phyloP scores from a whole-genome alignment of 2,797 vertebrate genomes.

The Halcyon badia region DNA sequence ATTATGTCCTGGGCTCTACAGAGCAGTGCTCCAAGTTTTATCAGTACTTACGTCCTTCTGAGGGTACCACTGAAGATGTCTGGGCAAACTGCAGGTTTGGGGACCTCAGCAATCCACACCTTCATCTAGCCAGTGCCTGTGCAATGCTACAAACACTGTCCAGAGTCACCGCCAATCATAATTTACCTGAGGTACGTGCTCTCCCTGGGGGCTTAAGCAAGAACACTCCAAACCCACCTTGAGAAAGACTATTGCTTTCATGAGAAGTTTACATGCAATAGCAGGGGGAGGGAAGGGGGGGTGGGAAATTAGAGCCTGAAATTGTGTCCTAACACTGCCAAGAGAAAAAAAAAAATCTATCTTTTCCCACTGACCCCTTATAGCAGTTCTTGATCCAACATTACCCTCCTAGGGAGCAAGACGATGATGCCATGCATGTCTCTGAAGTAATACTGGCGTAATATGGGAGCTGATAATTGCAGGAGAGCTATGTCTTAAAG shows the following conservation, averaged over 20 bases:
- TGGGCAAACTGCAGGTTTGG: not conserved
- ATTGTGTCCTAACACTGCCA: not conserved
- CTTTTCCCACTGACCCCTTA: not conserved
- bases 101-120: not conserved
- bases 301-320: conserved; percentile 8
- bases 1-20: not conserved
- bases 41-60: not conserved
- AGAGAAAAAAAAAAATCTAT: not conserved
- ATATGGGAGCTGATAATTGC: not conserved
- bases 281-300: not conserved
- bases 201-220: not conserved
- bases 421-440: not conserved
- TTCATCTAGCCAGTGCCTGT: not conserved
- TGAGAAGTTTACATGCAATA: not conserved
- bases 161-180: not conserved
- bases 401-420: not conserved
- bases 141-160: not conserved
- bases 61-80: not conserved
- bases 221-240: not conserved
- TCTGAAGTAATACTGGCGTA: not conserved
- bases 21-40: not conserved
- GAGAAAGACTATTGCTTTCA: conserved; percentile 1
- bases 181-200: not conserved
- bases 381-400: not conserved
- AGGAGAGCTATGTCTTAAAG: conserved; percentile 25